Evolutionary conservation across 1,140 invertebrate species (phyloP), one percentile per base, ranked within the genome.

Genomic region (Drosophila leontia): DNA sequence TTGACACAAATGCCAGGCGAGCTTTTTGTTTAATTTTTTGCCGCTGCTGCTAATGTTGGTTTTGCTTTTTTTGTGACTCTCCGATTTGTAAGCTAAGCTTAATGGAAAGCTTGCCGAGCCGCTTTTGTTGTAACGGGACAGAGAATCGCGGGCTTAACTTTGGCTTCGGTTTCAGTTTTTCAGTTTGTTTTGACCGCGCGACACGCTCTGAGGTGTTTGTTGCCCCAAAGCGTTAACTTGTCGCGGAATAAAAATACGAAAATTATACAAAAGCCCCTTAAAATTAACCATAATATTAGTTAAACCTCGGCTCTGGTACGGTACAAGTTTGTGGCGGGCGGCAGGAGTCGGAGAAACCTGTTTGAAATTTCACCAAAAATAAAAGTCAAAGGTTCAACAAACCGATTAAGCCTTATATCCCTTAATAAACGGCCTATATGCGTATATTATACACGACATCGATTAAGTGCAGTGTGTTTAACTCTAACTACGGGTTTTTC

Each of bases 141-240:
- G 50, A 72, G 51, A 65, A 60, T 71, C 19, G 55, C 39, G 34
- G 59, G 29, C 59, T 51, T 42, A 59, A 63, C 35, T 72, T 69
- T 26, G 34, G 57, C 74, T 68, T 65, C 70, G 61, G 75, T 71
- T 80, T 90, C 80, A 88, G 85, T 88, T 88, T 59, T 80, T 88
- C 84, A 88, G 85, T 88, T 88, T 67, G 84, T 71, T 78, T 90
- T 79, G 62, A 74, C 63, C 75, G 75, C 48, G 81, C 84, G 50
- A 58, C 75, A 29, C 56, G 81, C 39, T 75, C 65, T 63, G 85
- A 39, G 53, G 53, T 56, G 53, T 39, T 56, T 39, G 19, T 65
- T 64, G 50, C 63, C 60, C 47, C 80, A 78, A 80, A 78, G 50
- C 63, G 42, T 29, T 19, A 17, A 34, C 19, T 42, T 32, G 35